Conservation (phyloP, 2,888 invertebrate genomes). For the Tetrapedia diversipes region DNA sequence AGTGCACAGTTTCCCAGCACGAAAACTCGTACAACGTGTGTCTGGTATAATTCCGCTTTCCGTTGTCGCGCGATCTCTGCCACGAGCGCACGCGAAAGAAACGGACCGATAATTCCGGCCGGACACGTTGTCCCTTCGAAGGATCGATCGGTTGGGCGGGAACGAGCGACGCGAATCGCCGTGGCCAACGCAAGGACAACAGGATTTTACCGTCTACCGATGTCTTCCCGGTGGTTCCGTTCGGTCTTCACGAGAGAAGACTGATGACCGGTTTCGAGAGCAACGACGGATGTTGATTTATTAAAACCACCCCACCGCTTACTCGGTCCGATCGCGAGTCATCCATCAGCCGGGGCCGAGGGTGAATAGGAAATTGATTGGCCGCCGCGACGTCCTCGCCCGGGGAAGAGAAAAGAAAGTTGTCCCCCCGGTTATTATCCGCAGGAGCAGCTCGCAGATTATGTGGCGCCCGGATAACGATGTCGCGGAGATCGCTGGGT, state of each 20-base stretch:
- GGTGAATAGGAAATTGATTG: slow-evolving; percentile 70
- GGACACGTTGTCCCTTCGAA: slow-evolving; percentile 32
- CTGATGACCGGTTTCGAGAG: slow-evolving; percentile 51
- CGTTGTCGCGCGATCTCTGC: slow-evolving; percentile 31
- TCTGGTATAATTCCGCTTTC: slow-evolving; percentile 25
- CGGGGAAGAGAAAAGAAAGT: slow-evolving; percentile 21
- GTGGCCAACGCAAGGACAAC: slow-evolving; percentile 39
- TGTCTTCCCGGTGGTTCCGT: slow-evolving; percentile 42
- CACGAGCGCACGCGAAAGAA: slow-evolving; percentile 39
- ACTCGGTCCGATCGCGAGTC: slow-evolving; percentile 58
- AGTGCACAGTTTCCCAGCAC: not conserved
- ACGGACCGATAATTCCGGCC: slow-evolving; percentile 37
- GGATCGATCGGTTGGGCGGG: slow-evolving; percentile 44
- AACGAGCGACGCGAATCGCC: slow-evolving; percentile 31
- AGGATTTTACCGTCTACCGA: slow-evolving; percentile 44
- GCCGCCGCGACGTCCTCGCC: slow-evolving; percentile 33
- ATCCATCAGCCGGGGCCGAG: slow-evolving; percentile 60
- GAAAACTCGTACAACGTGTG: slow-evolving; percentile 13
- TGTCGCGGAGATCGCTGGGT: slow-evolving; percentile 58
- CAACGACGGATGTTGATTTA: slow-evolving; percentile 68
- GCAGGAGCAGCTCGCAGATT: slow-evolving; percentile 45
- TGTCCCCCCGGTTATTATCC: not conserved
- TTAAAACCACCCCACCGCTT: slow-evolving; percentile 53
- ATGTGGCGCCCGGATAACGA: slow-evolving; percentile 59
- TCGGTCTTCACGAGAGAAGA: slow-evolving; percentile 45